Evolutionary conservation across 92 coral and sea anemone species (phyloP).

Genomic region (Phymanthus crucifer): DNA sequence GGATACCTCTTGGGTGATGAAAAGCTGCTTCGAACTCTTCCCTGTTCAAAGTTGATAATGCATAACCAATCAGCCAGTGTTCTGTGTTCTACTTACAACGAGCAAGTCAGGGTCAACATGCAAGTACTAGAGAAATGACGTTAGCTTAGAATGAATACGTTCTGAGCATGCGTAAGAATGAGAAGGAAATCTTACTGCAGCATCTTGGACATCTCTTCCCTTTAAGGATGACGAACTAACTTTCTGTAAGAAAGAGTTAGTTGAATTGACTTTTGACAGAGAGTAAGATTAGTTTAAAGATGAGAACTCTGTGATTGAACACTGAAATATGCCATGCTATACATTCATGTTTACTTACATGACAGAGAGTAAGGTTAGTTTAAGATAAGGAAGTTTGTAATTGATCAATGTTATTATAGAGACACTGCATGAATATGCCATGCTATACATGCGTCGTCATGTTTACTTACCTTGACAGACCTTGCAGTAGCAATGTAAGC

Average conservation of each 20-base stretch:
- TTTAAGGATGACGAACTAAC: slow-evolving; percentile 17
- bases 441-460: background rate
- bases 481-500: slow-evolving; percentile 42
- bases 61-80: background rate
- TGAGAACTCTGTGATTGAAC: no score
- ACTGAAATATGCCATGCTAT: no score
- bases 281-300: background rate
- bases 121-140: no score
- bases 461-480: slow-evolving; percentile 31
- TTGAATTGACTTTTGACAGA: background rate
- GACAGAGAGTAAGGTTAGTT: no score
- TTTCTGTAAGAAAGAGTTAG: slow-evolving; percentile 28
- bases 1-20: slow-evolving; percentile 29
- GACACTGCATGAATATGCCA: no score
- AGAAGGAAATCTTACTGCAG: slow-evolving; percentile 11
- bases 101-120: no score
- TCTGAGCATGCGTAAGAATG: background rate
- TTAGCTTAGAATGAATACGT: background rate
- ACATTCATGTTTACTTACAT: no score
- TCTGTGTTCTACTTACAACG: no score
- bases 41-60: slow-evolving; percentile 1
- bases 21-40: background rate
- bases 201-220: slow-evolving; percentile 24
- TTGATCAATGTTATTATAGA: background rate
- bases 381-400: background rate